Evolutionary conservation across 2,113 vertebrate species (phyloP), one percentile per base, ranked within the genome.

Genomic region (Triplophysa tibetana): DNA sequence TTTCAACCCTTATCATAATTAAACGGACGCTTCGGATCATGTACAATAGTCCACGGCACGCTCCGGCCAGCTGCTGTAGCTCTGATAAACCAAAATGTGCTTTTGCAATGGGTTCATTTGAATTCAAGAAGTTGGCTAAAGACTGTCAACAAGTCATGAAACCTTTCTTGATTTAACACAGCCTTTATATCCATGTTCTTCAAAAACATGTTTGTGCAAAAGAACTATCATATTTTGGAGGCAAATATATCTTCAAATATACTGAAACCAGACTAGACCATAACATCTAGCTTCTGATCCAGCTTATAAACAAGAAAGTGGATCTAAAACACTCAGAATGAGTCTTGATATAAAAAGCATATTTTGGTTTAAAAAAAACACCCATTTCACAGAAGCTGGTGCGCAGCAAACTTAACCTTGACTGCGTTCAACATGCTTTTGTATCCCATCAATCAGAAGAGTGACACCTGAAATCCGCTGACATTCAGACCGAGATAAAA

Each of bases 401-500:
- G n/a, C 19, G 21, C 23, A 50, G 14, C 12, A 8, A 23, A 23
- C n/a, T 48, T 62, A 21, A 62, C 23, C 58, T 63, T 48, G 58
- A 75, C 60, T 75, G 9, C 23, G 19, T 48, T 24, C 2, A 26
- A 24, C 3, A 29, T 45, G 43, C 41, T 63, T 75, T 75, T 61
- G 21, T 48, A 63, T 77, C 45, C 45, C 12, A 66, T 77, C 43
- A 43, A 65, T 24, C 43, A 21, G 45, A 7, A 29, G 23, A 38
- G 24, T 64, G 62, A 65, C 62, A 63, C 17, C 60, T 45, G 41
- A 26, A 63, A 75, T 29, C 26, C 60, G 63, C 23, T 50, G 73
- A 75, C 73, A 75, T 63, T 50, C 41, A 63, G 60, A 75, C 43
- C 33, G 29, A 48, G 45, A 64, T 77, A 54, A 77, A 54, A 58